Base-by-base conservation (phyloP, 2,113 vertebrate species). In the Gavialis gangeticus region DNA sequence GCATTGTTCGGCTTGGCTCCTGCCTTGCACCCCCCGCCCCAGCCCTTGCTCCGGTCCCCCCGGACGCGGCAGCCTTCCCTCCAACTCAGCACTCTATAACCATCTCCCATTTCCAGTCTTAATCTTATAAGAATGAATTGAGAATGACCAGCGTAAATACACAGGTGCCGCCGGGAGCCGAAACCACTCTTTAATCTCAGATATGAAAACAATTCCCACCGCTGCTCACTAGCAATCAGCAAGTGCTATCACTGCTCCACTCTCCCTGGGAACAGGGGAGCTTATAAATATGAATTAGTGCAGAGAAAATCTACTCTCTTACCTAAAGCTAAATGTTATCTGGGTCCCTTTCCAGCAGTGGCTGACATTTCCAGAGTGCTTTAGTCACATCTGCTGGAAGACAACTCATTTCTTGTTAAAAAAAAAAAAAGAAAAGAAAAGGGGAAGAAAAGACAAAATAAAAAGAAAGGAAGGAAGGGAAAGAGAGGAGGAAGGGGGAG, bases 241-340 rank as follows among this genome's bases (percentile, higher is more conserved):
- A 24, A 95, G 96, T 92, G 97, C 97, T 91, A 91, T 95, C 93
- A 94, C 93, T 80, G 87, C 93, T 69, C 75, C 46, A 89, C 94
- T 91, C 97, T 97, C 95, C 93, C 95, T 84, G 93, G 96, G 95
- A 97, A 95, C 89, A 90, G 88, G 83, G 95, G 91, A 96, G 96
- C 96, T 97, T 96, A 98, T 97, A 97, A 97, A 98, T 98, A 98
- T 97, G 97, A 98, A 98, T 98, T 97, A 97, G 96, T 19, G 91
- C 91, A 22, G 95, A 96, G 96, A 97, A 97, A 97, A 97, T 96
- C 95, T 95, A 95, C 96, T 97, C 97, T 98, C 96, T 97, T 96
- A 97, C 97, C 97, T 97, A 96, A 94, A 97, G 97, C 97, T 96
- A 97, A 97, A 97, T 97, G 97, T 97, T 98, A 98, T 97, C 95